Evolutionary conservation across 1,140 invertebrate species (phyloP), one percentile per base, ranked within the genome.

Genomic region (Aphelinus atriplicis): DNA sequence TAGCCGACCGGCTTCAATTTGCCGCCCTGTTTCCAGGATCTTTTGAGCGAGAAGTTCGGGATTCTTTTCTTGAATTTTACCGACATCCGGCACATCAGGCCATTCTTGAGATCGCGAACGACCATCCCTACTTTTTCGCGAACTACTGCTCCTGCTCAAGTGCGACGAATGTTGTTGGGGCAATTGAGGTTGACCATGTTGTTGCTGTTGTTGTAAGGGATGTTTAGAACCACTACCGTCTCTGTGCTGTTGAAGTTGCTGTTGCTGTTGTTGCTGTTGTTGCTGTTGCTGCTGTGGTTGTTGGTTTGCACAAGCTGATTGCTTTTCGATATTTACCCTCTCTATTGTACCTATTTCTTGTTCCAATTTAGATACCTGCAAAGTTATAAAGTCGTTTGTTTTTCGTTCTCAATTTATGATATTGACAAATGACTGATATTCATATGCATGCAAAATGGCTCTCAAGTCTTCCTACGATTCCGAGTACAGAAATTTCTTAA

Each of bases 51-150:
- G 85, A 58, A 96, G 91, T 85, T 96, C 95, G 0, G 95, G 95
- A 89, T 96, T 96, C 80, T 95, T 95, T 81, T 96, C 95, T 80
- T 96, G 94, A 73, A 96, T 97, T 85, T 96, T 96, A 2, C 93
- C 95, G 50, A 96, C 92, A 78, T 96, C 94, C 1, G 95, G 95
- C 46, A 97, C 94, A 78, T 96, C 94, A 0, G 95, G 95, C 95
- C 95, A 96, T 81, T 96, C 95, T 84, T 96, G 95, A 1, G 94
- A 95, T 2, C 94, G 88, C 2, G 93, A 92, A 2, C 94, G 90
- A 71, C 92, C 90, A 71, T 95, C 94, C 46, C 94, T 88, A 56
- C 89, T 91, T 81, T 94, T 94, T 1, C 93, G 89, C 0, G 87
- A 83, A 1, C 89, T 84, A 53, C 77, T 73, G 7, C 72, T 80